These are phyloP conservation scores for Psettodes erumei DNA, from an alignment of 2,113 vertebrate genomes.

Conservation along the genomic window DNA sequence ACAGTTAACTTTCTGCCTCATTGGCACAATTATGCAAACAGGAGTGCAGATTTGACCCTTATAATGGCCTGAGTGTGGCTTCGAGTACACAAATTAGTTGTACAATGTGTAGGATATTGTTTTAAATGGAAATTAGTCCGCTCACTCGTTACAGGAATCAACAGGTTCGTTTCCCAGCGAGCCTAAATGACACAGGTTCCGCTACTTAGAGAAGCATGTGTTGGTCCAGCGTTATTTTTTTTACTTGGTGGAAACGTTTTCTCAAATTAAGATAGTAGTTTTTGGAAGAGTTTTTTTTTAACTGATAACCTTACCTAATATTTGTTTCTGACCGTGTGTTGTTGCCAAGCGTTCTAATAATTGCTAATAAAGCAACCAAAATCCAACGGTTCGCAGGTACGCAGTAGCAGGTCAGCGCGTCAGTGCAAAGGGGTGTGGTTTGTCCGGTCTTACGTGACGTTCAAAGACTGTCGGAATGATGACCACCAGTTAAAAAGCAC, in stretches of 20 bases:
- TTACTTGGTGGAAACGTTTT: background rate
- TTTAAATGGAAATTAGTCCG: background rate
- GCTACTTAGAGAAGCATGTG: background rate
- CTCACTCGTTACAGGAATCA: background rate
- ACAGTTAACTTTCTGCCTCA: background rate
- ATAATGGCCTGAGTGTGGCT: background rate
- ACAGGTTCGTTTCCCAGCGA: background rate
- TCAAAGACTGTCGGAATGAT: slow-evolving; percentile 24
- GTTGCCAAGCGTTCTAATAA: no score
- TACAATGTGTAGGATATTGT: background rate
- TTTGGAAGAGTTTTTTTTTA: no score
- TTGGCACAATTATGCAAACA: background rate
- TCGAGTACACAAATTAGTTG: background rate
- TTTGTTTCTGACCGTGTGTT: no score
- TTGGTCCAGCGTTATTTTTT: background rate
- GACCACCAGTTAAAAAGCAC: accelerated
- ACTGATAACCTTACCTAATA: background rate
- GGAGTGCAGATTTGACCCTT: background rate
- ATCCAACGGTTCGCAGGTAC: background rate
- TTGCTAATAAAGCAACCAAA: no score
- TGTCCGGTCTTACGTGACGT: slow-evolving; percentile 14
- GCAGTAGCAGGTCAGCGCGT: background rate
- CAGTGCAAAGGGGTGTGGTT: slow-evolving; percentile 56
- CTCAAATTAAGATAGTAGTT: no score
- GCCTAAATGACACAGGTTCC: slow-evolving; percentile 15